Base-by-base conservation (phyloP, 2,888 invertebrate genomes). In the Dryomyza anilis region DNA sequence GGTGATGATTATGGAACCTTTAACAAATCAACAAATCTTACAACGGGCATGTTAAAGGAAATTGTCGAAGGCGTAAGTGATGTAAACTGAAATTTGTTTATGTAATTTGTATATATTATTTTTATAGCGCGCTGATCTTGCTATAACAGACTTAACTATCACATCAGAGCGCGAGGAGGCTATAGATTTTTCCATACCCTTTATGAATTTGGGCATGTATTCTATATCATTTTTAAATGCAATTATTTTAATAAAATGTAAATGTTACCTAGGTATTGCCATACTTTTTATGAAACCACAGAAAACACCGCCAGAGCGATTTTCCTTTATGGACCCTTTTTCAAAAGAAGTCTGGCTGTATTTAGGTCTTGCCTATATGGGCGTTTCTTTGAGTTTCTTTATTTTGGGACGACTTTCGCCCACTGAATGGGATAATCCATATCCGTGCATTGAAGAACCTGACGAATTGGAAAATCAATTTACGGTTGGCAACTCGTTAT, bases 141-240 rank as follows among this genome's bases (percentile, higher is more conserved):
- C 94, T 0, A 94, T 98, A 30, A 94, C 95, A 1, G 96, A 97
- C 78, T 85, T 98, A 70, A 92, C 93, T 0, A 91, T 93, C 68
- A 96, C 96, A 2, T 90, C 96, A 33, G 90, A 92, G 67, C 87
- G 98, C 43, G 94, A 96, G 78, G 88, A 87, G 75, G 94, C 90
- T 12, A 94, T 95, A 0, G 96, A 97, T 82, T 98, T 98, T 78
- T 96, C 96, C 0, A 93, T 93, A 84, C 97, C 97, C 0, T 98
- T 96, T 79, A 95, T 98, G 93, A 95, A 94, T 81, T 86, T 97
- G 69, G 90, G 89, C 88, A 79, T n/a, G n/a, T n/a, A n/a, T n/a
- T n/a, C n/a, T n/a, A n/a, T n/a, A 66, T 23, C n/a, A 29, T 48
- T 46, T 23, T 5, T 2, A 14, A 3, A 50, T 25, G n/a, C 7